These are phyloP conservation scores for Drosophila sturtevanti DNA, from an alignment of 1,140 invertebrate species.

Conservation along the genomic window DNA sequence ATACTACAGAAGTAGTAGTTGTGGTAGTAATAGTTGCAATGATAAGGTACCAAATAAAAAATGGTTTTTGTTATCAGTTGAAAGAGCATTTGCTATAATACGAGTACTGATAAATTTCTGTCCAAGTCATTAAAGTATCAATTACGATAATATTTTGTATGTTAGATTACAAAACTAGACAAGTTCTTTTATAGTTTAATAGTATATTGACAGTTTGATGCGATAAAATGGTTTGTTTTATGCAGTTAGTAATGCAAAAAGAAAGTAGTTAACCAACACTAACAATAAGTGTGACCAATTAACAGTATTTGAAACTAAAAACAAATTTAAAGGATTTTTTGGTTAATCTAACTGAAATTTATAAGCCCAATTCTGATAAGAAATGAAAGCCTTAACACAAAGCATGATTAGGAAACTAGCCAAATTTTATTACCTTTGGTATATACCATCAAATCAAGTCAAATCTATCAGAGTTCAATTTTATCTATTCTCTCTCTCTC, in stretches of 20 bases:
- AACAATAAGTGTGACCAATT: not conserved
- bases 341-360: not conserved
- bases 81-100: not conserved
- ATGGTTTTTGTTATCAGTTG: not conserved
- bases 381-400: constrained; percentile 13
- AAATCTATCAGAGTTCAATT: constrained; percentile 55
- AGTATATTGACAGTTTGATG: not conserved
- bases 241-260: not conserved
- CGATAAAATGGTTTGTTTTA: not conserved
- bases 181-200: not conserved
- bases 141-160: not conserved
- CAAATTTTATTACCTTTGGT: not conserved
- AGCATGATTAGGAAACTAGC: constrained; percentile 40
- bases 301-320: too few relatives aligned
- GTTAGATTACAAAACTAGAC: not conserved
- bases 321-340: too few relatives aligned
- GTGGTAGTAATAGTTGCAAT: too few relatives aligned
- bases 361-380: not conserved
- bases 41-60: not conserved
- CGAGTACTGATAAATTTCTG: constrained; percentile 1
- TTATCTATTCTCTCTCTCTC: not conserved
- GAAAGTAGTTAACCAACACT: not conserved
- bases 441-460: constrained; percentile 62
- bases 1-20: too few relatives aligned
- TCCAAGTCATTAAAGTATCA: not conserved